Percentiles rank a stretch among this genome's conserved stretches.
These are phyloP conservation scores for Saccopteryx leptura DNA, from an alignment of 2,113 vertebrate genomes.

Conservation along the genomic window DNA sequence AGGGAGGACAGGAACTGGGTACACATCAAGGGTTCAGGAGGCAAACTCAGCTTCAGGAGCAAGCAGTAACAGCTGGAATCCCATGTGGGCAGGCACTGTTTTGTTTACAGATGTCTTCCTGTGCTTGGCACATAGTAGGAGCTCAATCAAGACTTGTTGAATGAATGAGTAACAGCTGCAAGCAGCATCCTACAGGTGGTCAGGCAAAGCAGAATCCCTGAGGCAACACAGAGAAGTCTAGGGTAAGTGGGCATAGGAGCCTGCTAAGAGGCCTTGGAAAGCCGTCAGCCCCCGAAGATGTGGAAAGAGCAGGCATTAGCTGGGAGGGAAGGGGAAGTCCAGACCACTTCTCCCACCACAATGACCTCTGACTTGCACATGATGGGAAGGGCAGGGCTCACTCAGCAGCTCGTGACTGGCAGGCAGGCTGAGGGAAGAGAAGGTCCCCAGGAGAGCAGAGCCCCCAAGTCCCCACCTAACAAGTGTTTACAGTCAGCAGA, in stretches of 20 bases:
- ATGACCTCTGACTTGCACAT: conserved; percentile 57
- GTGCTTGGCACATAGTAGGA: background rate
- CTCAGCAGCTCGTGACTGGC: conserved; percentile 58
- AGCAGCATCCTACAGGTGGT: background rate
- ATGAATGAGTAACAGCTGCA: background rate
- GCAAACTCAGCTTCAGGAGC: background rate
- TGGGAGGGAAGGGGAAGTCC: conserved; percentile 45
- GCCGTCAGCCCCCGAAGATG: background rate
- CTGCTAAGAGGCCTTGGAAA: background rate
- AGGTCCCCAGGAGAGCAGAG: background rate
- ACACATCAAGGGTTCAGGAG: background rate
- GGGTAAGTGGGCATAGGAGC: background rate
- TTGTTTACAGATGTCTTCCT: background rate
- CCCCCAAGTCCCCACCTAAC: background rate
- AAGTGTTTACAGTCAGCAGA: conserved; percentile 81
- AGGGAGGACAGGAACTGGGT: background rate
- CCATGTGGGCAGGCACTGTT: background rate
- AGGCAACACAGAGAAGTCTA: background rate
- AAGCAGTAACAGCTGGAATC: background rate
- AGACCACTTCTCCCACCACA: conserved; percentile 72
- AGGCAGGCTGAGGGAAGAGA: conserved; percentile 47
- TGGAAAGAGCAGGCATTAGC: background rate
- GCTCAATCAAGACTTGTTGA: background rate
- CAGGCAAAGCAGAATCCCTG: background rate
- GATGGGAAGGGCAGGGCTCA: conserved; percentile 43